A percentile compares a stretch with the other conserved stretches of the same genome.
These are phyloP conservation scores for Arvicanthis niloticus DNA, from an alignment of 2,113 vertebrate genomes.

Conservation along the genomic window DNA sequence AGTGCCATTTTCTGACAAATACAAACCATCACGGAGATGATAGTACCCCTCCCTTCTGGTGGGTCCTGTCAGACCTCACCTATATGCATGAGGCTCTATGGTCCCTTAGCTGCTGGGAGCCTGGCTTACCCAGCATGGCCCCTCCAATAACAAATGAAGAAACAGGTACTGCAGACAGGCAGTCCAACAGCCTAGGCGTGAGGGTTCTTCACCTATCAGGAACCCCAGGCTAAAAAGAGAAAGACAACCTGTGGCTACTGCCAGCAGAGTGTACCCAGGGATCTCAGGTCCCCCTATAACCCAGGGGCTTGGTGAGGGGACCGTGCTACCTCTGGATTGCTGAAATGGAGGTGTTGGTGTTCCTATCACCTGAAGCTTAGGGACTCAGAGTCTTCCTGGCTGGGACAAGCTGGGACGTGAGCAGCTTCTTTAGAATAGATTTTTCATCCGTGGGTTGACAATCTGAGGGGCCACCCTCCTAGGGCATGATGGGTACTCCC, in stretches of 20 bases:
- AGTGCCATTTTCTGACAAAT: no score
- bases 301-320: neutral
- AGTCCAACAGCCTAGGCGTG: neutral
- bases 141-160: neutral
- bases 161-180: neutral
- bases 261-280: neutral
- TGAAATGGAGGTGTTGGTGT: neutral
- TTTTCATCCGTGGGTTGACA: neutral
- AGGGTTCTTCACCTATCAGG: neutral
- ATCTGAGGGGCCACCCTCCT: neutral
- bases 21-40: neutral
- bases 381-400: neutral
- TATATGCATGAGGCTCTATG: fast-evolving
- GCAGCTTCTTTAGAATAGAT: conserved; percentile 52
- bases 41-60: neutral
- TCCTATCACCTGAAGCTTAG: neutral
- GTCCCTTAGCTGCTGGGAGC: neutral
- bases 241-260: neutral
- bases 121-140: neutral
- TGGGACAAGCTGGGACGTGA: conserved; percentile 67
- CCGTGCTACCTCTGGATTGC: neutral
- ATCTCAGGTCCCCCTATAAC: neutral
- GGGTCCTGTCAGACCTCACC: neutral
- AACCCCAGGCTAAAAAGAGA: neutral
- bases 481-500: conserved; percentile 37